phyloP scores from a whole-genome alignment of 2,113 vertebrate species.

The Odontesthes bonariensis region DNA sequence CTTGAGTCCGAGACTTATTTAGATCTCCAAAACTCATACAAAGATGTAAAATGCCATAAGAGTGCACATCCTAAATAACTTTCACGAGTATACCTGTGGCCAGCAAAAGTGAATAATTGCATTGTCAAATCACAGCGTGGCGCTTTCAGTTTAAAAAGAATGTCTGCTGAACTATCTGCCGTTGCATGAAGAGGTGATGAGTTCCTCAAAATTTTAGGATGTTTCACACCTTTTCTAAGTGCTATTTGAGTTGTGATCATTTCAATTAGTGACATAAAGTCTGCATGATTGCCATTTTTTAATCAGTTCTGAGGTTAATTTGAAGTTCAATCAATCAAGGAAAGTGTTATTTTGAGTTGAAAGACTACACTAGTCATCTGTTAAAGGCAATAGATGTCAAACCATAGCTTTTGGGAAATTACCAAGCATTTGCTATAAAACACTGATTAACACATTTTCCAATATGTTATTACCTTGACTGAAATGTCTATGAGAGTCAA shows the following conservation, averaged over 20 bases:
- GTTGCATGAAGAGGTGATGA: neutral
- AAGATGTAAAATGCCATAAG: conserved; percentile 15
- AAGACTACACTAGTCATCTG: conserved; percentile 16
- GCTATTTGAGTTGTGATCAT: neutral
- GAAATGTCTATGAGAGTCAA: conserved; percentile 8
- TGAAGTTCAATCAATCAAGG: neutral
- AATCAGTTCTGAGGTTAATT: neutral
- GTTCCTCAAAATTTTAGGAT: conserved; percentile 2
- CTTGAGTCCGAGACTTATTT: conserved; percentile 45
- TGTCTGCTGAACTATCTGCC: conserved; percentile 3
- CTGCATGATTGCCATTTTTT: neutral
- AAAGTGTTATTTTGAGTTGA: conserved; percentile 19
- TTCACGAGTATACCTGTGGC: conserved; percentile 10
- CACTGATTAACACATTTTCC: conserved; percentile 40
- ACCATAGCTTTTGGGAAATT: conserved; percentile 15
- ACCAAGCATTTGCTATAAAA: conserved; percentile 40
- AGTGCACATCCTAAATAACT: neutral
- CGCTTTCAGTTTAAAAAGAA: conserved; percentile 7
- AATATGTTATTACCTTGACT: conserved; percentile 37
- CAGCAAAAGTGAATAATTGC: neutral
- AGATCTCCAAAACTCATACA: conserved; percentile 48
- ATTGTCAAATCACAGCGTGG: neutral
- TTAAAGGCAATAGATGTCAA: conserved; percentile 42
- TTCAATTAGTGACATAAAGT: neutral
- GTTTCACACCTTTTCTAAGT: neutral